Evolutionary conservation across 2,113 vertebrate species (phyloP).

Genomic region (Rhinichthys klamathensis): DNA sequence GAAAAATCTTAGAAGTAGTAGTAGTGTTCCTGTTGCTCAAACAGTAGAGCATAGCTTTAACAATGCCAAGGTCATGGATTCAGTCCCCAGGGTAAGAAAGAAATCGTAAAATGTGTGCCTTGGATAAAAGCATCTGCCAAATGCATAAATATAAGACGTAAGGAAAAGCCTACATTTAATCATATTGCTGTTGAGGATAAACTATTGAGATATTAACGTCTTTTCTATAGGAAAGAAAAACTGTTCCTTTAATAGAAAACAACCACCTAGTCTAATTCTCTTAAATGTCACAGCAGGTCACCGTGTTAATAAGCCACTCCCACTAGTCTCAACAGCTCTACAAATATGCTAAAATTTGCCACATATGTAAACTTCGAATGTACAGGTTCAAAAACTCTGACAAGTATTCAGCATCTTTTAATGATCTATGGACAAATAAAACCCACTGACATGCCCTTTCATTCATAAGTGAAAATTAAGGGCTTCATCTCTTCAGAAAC

Average conservation of each 20-base stretch:
- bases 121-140: no score
- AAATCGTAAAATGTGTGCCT: no score
- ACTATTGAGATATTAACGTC: no score
- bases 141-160: no score
- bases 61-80: no score
- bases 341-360: neutral
- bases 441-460: neutral
- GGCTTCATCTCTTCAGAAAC: constrained; percentile 5
- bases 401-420: neutral
- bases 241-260: neutral
- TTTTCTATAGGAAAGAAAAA: neutral
- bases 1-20: no score
- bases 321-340: neutral
- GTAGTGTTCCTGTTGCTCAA: no score
- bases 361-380: neutral
- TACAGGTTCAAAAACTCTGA: neutral
- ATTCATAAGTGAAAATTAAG: constrained; percentile 26
- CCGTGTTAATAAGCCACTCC: neutral
- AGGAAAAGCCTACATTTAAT: no score
- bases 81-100: no score
- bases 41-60: no score
- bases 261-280: neutral
- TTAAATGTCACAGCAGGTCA: neutral
- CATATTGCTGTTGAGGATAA: neutral
- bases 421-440: constrained; percentile 45